Conservation (phyloP, 2,888 invertebrate genomes). For the Unio delphinus region DNA sequence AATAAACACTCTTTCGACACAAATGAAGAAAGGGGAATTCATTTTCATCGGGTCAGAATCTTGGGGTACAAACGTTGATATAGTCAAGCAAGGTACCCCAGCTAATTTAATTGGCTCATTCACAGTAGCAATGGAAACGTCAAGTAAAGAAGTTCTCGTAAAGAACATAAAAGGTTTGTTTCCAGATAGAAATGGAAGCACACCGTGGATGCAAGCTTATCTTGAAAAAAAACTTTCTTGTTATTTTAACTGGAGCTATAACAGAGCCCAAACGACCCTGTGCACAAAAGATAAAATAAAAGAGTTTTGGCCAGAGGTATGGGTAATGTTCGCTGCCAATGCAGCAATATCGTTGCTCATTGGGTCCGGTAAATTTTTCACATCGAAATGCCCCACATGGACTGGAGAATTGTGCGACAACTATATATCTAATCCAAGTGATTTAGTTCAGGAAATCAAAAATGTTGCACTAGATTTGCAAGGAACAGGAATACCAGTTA, state of each 20-base stretch:
- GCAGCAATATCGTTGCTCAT: conserved; percentile 11
- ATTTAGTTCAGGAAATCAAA: conserved; percentile 1
- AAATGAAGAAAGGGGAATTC: conserved; percentile 24
- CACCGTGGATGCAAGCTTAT: conserved; percentile 13
- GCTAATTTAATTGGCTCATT: conserved; percentile 22
- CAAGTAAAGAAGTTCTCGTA: conserved; percentile 2
- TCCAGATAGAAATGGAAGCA: not conserved
- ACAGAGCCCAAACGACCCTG: conserved; percentile 1
- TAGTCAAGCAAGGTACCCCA: conserved; percentile 9
- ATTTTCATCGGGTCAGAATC: conserved; percentile 38
- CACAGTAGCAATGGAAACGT: conserved; percentile 14
- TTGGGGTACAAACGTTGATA: conserved; percentile 16
- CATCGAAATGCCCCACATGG: conserved; percentile 7
- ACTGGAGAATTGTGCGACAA: conserved; percentile 8
- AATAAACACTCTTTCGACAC: conserved; percentile 3
- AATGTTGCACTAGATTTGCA: conserved; percentile 4
- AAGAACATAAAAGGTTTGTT: conserved; percentile 2
- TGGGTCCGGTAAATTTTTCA: conserved; percentile 13
- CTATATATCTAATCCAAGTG: not conserved
- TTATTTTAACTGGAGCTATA: conserved; percentile 11
- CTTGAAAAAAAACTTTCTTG: conserved; percentile 9
- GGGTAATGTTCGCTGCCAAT: conserved; percentile 11
- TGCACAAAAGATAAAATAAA: not conserved
- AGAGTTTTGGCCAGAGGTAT: conserved; percentile 9
- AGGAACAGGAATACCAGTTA: not conserved